Percentiles rank a stretch among this genome's conserved stretches.
Conservation (phyloP, 1,140 invertebrate species). For the Formica selysi region DNA sequence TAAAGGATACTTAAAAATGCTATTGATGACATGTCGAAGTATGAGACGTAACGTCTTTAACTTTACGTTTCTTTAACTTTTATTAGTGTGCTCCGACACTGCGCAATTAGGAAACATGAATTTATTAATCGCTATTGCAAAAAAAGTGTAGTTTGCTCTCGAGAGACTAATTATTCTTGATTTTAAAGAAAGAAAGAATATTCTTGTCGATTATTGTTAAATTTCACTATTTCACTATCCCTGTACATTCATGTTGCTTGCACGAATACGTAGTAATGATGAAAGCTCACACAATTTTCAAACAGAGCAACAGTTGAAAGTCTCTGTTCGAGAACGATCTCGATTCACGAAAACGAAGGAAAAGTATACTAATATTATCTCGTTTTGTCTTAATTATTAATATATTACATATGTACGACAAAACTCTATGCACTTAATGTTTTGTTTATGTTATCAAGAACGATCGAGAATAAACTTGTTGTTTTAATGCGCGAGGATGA, state of each 20-base stretch:
- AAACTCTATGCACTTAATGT: conserved; percentile 19
- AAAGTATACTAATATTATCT: neutral
- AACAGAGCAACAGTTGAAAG: conserved; percentile 27
- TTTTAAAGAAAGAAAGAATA: neutral
- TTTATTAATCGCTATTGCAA: no score
- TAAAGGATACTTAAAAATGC: no score
- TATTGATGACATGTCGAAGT: no score
- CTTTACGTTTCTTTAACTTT: no score
- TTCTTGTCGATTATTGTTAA: neutral
- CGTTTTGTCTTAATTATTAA: neutral
- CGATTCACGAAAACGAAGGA: neutral
- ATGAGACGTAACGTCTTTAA: no score
- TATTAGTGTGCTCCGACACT: no score
- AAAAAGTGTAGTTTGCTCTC: no score
- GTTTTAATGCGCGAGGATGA: neutral
- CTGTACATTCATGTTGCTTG: neutral
- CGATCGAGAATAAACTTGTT: neutral
- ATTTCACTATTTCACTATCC: no score
- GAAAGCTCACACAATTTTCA: conserved; percentile 16
- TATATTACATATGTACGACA: conserved; percentile 7
- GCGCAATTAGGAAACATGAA: no score
- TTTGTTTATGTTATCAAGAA: conserved; percentile 5
- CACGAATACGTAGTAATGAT: neutral
- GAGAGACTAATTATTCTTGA: neutral
- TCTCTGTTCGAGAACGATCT: conserved; percentile 27